Percentiles rank a stretch among this genome's conserved stretches.
Evolutionary conservation across 2,888 invertebrate species (phyloP).

Genomic region (Adelphocoris suturalis): DNA sequence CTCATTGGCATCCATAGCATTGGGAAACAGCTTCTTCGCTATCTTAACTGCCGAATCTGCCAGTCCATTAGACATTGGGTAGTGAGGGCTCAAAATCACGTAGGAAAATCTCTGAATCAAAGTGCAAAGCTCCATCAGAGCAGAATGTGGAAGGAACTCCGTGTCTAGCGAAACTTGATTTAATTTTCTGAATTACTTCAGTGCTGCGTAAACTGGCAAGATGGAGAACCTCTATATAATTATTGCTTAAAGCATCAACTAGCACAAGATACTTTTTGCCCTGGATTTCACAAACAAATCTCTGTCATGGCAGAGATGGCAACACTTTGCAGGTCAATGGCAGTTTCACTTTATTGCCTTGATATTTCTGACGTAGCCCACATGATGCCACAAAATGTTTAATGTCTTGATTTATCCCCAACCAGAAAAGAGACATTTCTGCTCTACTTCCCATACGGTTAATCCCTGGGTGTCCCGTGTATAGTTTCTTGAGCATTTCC

Average conservation of each 20-base stretch:
- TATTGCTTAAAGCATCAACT: constrained; percentile 76
- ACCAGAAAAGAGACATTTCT: constrained; percentile 76
- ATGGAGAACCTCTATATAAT: constrained; percentile 74
- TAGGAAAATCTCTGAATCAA: constrained; percentile 55
- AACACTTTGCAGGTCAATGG: constrained; percentile 76
- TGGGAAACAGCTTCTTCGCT: not conserved
- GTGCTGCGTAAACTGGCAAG: constrained; percentile 71
- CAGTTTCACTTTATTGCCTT: constrained; percentile 73
- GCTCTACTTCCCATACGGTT: constrained; percentile 75
- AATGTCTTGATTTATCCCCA: constrained; percentile 74
- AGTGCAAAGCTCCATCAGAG: constrained; percentile 67
- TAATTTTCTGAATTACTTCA: constrained; percentile 72
- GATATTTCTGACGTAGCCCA: constrained; percentile 74
- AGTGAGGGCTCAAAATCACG: constrained; percentile 41
- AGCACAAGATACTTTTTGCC: constrained; percentile 75
- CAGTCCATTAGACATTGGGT: constrained; percentile 48
- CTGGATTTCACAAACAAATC: constrained; percentile 77
- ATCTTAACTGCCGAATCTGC: constrained; percentile 28
- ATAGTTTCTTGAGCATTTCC: constrained; percentile 67
- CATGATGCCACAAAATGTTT: constrained; percentile 73
- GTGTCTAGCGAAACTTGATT: constrained; percentile 66
- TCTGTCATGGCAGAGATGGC: constrained; percentile 76
- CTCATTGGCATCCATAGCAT: constrained; percentile 13
- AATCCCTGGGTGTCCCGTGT: constrained; percentile 69
- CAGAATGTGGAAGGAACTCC: constrained; percentile 53